Evolutionary conservation across 2,888 invertebrate genomes (phyloP).

Genomic region (Nymphalis c-album): DNA sequence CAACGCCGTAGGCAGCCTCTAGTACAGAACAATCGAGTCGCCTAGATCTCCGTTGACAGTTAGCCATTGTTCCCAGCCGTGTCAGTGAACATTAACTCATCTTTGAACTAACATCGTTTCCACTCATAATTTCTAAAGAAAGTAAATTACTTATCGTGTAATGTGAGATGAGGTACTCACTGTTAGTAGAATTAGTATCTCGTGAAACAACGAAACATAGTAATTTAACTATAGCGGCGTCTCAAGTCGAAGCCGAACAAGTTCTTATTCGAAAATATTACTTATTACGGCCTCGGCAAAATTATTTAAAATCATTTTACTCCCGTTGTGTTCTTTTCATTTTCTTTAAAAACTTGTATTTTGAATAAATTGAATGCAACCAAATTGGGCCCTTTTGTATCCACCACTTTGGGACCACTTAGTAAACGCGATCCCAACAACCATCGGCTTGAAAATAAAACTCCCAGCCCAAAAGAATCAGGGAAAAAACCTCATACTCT

Average conservation of each 20-base stretch:
- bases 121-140: conserved; percentile 7
- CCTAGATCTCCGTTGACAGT: conserved; percentile 31
- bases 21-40: conserved; percentile 6
- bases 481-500: too few species aligned
- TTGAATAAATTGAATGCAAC: too few species aligned
- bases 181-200: background rate
- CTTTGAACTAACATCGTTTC: conserved; percentile 5
- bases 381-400: too few species aligned
- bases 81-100: conserved; percentile 17
- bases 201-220: background rate
- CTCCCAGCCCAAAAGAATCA: too few species aligned
- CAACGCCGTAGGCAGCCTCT: background rate
- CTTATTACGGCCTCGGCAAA: too few species aligned
- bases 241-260: background rate
- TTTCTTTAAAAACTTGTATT: too few species aligned
- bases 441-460: too few species aligned
- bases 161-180: background rate
- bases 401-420: too few species aligned
- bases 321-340: too few species aligned
- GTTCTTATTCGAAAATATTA: background rate
- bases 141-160: conserved; percentile 5
- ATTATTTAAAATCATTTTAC: too few species aligned
- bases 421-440: too few species aligned
- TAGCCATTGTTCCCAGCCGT: conserved; percentile 27
- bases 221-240: background rate